Conservation (phyloP, 2,888 invertebrate species). For the Athetis lepigone region DNA sequence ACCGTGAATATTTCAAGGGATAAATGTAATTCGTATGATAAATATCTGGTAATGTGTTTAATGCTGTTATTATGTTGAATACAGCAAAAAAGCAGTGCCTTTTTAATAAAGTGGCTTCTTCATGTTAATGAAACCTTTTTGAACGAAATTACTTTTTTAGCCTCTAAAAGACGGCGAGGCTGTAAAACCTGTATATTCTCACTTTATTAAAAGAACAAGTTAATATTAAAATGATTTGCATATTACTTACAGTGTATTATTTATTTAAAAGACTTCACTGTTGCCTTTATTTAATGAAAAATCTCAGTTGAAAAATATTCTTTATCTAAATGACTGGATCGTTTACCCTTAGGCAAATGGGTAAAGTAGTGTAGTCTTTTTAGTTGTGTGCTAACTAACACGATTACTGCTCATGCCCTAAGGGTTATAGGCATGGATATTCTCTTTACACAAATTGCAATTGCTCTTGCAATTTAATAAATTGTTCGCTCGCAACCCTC, state of each 20-base stretch:
- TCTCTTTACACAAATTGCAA: conserved; percentile 61
- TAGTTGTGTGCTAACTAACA: conserved; percentile 47
- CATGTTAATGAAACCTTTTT: conserved; percentile 38
- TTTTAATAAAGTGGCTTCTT: conserved; percentile 40
- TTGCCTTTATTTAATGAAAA: conserved; percentile 25
- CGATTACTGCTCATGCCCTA: conserved; percentile 59
- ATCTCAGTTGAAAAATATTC: conserved; percentile 22
- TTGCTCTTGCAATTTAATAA: conserved; percentile 69
- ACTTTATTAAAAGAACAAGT: conserved; percentile 46
- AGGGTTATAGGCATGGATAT: conserved; percentile 55
- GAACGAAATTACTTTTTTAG: conserved; percentile 32
- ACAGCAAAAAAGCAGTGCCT: conserved; percentile 17
- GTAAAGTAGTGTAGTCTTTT: conserved; percentile 54
- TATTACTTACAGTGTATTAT: conserved; percentile 19
- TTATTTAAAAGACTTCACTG: conserved; percentile 23
- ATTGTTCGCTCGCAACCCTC: conserved; percentile 68
- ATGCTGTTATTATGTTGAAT: conserved; percentile 35
- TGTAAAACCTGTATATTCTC: conserved; percentile 37
- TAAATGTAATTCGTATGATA: conserved; percentile 29
- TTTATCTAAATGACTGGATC: conserved; percentile 51
- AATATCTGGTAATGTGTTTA: conserved; percentile 31
- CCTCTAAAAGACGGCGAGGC: background rate
- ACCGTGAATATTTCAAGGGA: conserved; percentile 40
- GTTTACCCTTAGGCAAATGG: conserved; percentile 41
- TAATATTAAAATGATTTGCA: conserved; percentile 41